These are phyloP conservation scores for Saccostrea glomerata DNA, from an alignment of 1,140 invertebrate species.

Conservation along the genomic window DNA sequence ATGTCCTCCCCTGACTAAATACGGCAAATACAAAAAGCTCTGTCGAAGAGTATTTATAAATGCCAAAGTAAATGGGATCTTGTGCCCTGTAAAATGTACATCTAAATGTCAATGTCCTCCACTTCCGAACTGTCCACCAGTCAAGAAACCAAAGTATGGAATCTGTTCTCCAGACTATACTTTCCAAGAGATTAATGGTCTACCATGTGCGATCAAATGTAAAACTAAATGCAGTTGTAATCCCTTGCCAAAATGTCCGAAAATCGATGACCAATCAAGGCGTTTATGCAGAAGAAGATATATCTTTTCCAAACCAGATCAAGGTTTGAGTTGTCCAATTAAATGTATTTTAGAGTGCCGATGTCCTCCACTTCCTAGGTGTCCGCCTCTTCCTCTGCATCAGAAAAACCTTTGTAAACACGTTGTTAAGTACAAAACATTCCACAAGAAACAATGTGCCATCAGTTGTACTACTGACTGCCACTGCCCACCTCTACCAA, in stretches of 20 bases:
- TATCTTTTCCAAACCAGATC: constrained; percentile 11
- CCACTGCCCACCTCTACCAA: constrained; percentile 4
- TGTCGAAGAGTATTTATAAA: constrained; percentile 13
- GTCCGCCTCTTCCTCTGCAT: background rate
- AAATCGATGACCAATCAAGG: too few relatives aligned
- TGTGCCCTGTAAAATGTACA: constrained; percentile 28
- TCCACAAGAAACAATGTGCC: constrained; percentile 1
- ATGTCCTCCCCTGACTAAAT: background rate
- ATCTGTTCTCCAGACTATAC: background rate
- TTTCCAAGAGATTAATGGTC: constrained; percentile 3
- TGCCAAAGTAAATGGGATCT: background rate
- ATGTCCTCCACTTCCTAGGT: background rate
- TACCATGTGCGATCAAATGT: constrained; percentile 5
- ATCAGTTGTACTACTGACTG: background rate
- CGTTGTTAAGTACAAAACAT: background rate
- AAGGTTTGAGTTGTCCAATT: background rate
- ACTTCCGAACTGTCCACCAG: constrained; percentile 10
- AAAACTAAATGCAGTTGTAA: constrained; percentile 5
- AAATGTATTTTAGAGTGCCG: constrained; percentile 18
- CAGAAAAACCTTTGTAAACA: background rate
- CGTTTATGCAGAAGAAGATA: background rate
- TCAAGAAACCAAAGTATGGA: background rate
- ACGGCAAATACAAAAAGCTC: background rate
- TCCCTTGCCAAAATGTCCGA: constrained; percentile 24
- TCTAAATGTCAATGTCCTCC: constrained; percentile 25